Evolutionary conservation across 2,888 invertebrate genomes (phyloP).

Genomic region (Drosophila nr. fundita): DNA sequence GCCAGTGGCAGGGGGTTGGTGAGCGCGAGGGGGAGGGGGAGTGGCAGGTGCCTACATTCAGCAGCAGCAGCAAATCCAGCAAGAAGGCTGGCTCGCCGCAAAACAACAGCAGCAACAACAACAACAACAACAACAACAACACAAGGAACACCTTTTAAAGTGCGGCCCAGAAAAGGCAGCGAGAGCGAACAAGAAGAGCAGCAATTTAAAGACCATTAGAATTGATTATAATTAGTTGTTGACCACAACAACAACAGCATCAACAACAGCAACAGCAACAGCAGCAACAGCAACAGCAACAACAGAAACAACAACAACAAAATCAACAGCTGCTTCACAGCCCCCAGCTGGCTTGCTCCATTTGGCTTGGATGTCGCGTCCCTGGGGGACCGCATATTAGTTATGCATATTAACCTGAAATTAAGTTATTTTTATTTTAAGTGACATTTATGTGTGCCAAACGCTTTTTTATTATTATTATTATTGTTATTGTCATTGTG

Average conservation of each 20-base stretch:
- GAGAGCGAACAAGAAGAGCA: slow-evolving; percentile 51
- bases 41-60: slow-evolving; percentile 10
- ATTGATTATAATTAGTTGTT: slow-evolving; percentile 82
- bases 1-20: neutral
- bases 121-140: slow-evolving; percentile 28
- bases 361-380: neutral
- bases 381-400: slow-evolving; percentile 19
- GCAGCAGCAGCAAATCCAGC: slow-evolving; percentile 41
- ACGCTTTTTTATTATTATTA: slow-evolving; percentile 47
- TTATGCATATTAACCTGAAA: slow-evolving; percentile 63
- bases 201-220: slow-evolving; percentile 83
- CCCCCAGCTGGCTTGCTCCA: slow-evolving; percentile 10
- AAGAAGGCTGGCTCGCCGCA: slow-evolving; percentile 63
- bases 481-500: slow-evolving; percentile 37
- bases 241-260: slow-evolving; percentile 41
- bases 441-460: slow-evolving; percentile 72
- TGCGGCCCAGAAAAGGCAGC: slow-evolving; percentile 71
- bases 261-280: slow-evolving; percentile 16
- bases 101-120: slow-evolving; percentile 27
- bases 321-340: slow-evolving; percentile 9
- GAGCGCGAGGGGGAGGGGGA: slow-evolving; percentile 3
- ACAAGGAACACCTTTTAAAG: slow-evolving; percentile 70
- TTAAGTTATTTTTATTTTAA: slow-evolving; percentile 80
- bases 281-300: neutral
- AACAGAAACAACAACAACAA: neutral